These are phyloP conservation scores for Orgyia antiqua DNA, from an alignment of 2,888 invertebrate genomes.

Conservation along the genomic window DNA sequence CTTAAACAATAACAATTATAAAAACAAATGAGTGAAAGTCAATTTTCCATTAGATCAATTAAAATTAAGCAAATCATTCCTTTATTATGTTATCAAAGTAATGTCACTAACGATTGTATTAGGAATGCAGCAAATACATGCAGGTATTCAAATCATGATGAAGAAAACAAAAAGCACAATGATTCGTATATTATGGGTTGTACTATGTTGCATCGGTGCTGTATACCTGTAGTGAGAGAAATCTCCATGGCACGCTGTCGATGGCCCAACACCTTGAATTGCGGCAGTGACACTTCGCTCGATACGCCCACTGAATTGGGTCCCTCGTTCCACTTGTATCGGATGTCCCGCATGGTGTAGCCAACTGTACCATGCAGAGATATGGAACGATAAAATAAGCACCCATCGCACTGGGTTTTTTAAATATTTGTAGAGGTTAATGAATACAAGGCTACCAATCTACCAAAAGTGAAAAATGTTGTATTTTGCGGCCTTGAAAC, in stretches of 20 bases:
- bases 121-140: slow-evolving; percentile 35
- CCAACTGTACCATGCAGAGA: slow-evolving; percentile 87
- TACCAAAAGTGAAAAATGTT: slow-evolving; percentile 37
- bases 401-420: slow-evolving; percentile 75
- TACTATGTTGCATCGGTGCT: slow-evolving; percentile 42
- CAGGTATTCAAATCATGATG: slow-evolving; percentile 18
- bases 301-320: slow-evolving; percentile 96
- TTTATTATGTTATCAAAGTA: slow-evolving; percentile 16
- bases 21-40: too few relatives aligned
- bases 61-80: slow-evolving; percentile 12
- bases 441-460: slow-evolving; percentile 31
- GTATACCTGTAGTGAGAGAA: slow-evolving; percentile 94
- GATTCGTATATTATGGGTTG: slow-evolving; percentile 13
- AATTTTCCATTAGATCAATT: slow-evolving; percentile 5
- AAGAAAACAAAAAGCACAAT: slow-evolving; percentile 17
- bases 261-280: slow-evolving; percentile 98
- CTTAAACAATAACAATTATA: background rate
- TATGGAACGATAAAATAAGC: slow-evolving; percentile 70
- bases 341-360: slow-evolving; percentile 98
- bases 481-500: slow-evolving; percentile 21
- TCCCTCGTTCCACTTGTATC: slow-evolving; percentile 98
- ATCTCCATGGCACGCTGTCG: slow-evolving; percentile 97
- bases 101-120: slow-evolving; percentile 14
- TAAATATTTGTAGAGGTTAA: slow-evolving; percentile 35
- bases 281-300: slow-evolving; percentile 97